Evolutionary conservation across 2,797 vertebrate genomes (phyloP).

Genomic region (Brachymystax lenok): DNA sequence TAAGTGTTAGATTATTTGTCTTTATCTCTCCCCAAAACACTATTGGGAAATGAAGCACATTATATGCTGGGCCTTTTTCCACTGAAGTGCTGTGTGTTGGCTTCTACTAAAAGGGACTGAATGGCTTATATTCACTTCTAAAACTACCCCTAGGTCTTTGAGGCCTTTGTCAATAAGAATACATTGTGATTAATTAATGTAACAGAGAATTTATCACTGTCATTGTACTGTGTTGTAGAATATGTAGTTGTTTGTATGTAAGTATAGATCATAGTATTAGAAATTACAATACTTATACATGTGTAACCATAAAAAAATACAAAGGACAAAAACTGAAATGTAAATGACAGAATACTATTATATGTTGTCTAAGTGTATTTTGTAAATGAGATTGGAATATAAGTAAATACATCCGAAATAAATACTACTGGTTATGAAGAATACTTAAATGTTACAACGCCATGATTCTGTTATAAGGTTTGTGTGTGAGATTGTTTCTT

Average conservation of each 20-base stretch:
- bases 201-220: constrained; percentile 75
- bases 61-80: constrained; percentile 50
- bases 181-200: constrained; percentile 75
- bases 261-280: constrained; percentile 61
- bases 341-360: constrained; percentile 72
- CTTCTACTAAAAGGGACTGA: constrained; percentile 49
- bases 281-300: constrained; percentile 48
- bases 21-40: constrained; percentile 60
- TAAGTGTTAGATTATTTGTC: constrained; percentile 73
- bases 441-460: constrained; percentile 76
- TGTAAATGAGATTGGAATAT: constrained; percentile 76
- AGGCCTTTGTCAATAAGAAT: constrained; percentile 74
- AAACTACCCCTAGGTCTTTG: constrained; percentile 63
- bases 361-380: constrained; percentile 80
- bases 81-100: constrained; percentile 52
- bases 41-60: constrained; percentile 62
- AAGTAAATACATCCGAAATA: constrained; percentile 72
- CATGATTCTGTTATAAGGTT: constrained; percentile 70
- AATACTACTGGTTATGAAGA: constrained; percentile 66
- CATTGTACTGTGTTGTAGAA: constrained; percentile 88
- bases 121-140: constrained; percentile 60
- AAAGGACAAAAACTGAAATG: constrained; percentile 68
- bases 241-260: constrained; percentile 87
- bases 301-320: constrained; percentile 75
- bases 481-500: constrained; percentile 70